A percentile compares a stretch with the other conserved stretches of the same genome.
phyloP scores from a whole-genome alignment of 2,797 vertebrate genomes.

The Odontamblyopus lacepedii region DNA sequence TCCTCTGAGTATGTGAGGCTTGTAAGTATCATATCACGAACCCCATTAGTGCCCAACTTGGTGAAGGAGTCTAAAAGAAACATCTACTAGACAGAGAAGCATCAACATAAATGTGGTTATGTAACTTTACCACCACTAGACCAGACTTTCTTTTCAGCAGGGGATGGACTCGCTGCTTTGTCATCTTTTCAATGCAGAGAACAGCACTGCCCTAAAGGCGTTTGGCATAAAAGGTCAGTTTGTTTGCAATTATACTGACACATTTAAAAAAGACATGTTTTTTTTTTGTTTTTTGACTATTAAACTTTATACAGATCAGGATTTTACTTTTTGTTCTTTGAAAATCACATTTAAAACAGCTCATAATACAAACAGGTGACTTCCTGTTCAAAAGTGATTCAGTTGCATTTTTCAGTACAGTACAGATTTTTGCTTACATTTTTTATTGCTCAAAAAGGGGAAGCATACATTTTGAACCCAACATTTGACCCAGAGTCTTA shows the following conservation, averaged over 20 bases:
- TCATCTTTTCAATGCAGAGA: conserved; percentile 58
- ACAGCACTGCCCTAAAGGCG: conserved; percentile 55
- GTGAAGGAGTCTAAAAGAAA: conserved; percentile 26
- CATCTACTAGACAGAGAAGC: conserved; percentile 3
- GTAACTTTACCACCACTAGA: conserved; percentile 45
- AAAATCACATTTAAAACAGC: no score
- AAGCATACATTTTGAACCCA: no score
- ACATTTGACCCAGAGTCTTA: no score
- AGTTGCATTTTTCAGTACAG: no score
- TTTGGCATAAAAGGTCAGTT: conserved; percentile 32
- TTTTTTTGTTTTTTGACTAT: no score
- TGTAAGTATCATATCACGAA: conserved; percentile 22
- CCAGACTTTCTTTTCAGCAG: conserved; percentile 28
- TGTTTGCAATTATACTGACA: conserved; percentile 9
- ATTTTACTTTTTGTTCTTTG: no score
- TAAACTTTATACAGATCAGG: no score
- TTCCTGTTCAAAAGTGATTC: no score
- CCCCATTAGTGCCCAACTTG: conserved; percentile 15
- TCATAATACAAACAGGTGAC: no score
- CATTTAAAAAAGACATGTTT: background rate
- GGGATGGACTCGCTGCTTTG: conserved; percentile 56
- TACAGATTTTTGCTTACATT: no score
- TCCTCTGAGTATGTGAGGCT: background rate
- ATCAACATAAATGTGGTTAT: conserved; percentile 47
- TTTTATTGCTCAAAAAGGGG: no score